Percentiles rank a stretch among this genome's conserved stretches.
Evolutionary conservation across 2,797 vertebrate genomes (phyloP).

Genomic region (Myotis findleyi): DNA sequence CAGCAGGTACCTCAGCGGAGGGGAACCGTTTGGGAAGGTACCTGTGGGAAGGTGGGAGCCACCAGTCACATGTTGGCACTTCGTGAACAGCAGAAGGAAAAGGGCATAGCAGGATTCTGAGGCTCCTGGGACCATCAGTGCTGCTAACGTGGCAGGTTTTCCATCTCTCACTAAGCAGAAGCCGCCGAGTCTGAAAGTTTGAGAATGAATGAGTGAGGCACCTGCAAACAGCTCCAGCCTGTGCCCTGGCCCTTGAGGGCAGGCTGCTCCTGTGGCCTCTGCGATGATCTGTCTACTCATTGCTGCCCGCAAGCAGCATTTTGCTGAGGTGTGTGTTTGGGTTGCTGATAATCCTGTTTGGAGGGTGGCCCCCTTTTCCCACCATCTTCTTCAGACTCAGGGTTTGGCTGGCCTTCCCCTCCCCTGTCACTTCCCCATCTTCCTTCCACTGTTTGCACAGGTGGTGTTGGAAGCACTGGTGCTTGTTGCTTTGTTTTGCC

Average conservation of each 20-base stretch:
- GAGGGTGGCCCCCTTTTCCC: neutral
- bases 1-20: neutral
- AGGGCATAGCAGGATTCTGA: neutral
- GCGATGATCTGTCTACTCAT: neutral
- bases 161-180: neutral
- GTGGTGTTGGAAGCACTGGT: neutral
- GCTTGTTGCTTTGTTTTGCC: constrained; percentile 40
- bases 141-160: neutral
- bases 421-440: neutral
- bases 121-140: neutral
- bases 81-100: neutral
- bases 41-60: neutral
- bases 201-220: neutral
- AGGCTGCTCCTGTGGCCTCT: neutral
- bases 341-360: neutral
- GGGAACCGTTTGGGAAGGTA: neutral
- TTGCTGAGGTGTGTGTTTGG: neutral
- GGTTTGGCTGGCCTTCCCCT: neutral
- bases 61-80: neutral
- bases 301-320: neutral
- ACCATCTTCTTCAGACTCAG: neutral
- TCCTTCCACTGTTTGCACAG: neutral
- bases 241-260: neutral
- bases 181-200: neutral
- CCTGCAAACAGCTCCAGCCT: neutral